Conservation (phyloP, 2,113 vertebrate genomes). For the Petromus typicus region DNA sequence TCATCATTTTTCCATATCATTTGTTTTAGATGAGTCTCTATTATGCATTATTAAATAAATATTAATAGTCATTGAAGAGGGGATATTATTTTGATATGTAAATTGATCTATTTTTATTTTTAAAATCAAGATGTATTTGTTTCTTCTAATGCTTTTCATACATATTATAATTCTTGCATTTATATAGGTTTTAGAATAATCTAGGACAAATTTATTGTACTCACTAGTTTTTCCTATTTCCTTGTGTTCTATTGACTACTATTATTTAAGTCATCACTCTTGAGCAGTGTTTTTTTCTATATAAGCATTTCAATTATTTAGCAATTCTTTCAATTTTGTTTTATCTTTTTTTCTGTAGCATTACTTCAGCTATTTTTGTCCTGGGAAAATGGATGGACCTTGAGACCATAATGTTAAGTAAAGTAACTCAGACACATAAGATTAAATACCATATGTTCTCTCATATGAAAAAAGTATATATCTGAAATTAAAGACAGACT, state of each 20-base stretch:
- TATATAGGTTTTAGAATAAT: not conserved
- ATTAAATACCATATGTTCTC: not conserved
- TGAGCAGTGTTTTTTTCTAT: not conserved
- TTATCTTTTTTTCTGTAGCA: not conserved
- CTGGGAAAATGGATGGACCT: not conserved
- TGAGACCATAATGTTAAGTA: not conserved
- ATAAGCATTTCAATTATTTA: not conserved
- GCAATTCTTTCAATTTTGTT: not conserved
- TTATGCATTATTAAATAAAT: not conserved
- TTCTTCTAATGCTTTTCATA: not conserved
- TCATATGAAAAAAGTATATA: not conserved
- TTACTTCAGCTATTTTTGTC: conserved; percentile 12
- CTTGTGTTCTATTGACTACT: not conserved
- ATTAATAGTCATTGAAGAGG: not conserved
- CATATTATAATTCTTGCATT: not conserved
- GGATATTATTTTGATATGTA: not conserved
- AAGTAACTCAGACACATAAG: not conserved
- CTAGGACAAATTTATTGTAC: not conserved
- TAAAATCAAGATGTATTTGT: not conserved
- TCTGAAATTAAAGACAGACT: not conserved
- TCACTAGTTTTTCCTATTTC: not conserved
- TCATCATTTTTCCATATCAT: not conserved
- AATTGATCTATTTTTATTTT: not conserved
- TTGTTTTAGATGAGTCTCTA: not conserved
- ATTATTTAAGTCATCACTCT: not conserved